Conservation (phyloP, 2,797 vertebrate genomes). For the Pseudochirops corinnae region DNA sequence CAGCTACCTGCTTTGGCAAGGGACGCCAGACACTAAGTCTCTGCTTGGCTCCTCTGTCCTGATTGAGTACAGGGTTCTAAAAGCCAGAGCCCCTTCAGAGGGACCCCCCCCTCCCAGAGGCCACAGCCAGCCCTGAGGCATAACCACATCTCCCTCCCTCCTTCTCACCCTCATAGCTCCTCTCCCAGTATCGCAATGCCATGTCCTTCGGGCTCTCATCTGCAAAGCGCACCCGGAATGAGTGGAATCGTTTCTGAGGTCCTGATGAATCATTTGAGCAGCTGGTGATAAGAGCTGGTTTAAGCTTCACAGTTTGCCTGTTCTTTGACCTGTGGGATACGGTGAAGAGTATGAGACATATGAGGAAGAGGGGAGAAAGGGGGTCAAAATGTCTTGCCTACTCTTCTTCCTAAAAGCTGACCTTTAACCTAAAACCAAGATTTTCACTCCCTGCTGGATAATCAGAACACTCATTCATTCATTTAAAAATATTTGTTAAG, state of each 20-base stretch:
- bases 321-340: conserved; percentile 3
- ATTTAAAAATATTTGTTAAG: background rate
- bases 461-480: background rate
- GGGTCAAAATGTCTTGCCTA: background rate
- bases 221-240: conserved; percentile 70
- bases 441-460: background rate
- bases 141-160: accelerated
- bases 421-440: background rate
- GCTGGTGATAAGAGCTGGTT: conserved; percentile 4
- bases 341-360: background rate
- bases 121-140: background rate
- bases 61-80: background rate
- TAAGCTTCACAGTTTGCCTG: background rate
- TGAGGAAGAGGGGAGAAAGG: background rate
- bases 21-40: background rate
- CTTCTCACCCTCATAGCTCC: conserved; percentile 51
- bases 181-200: conserved; percentile 74
- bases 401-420: background rate
- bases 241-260: conserved; percentile 17
- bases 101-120: background rate
- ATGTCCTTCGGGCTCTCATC: conserved; percentile 75
- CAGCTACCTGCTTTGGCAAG: background rate
- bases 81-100: background rate
- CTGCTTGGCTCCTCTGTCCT: background rate
- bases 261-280: background rate